Evolutionary conservation across 1,140 invertebrate genomes (phyloP), one percentile per base, ranked within the genome.

Genomic region (Zophobas atratus): DNA sequence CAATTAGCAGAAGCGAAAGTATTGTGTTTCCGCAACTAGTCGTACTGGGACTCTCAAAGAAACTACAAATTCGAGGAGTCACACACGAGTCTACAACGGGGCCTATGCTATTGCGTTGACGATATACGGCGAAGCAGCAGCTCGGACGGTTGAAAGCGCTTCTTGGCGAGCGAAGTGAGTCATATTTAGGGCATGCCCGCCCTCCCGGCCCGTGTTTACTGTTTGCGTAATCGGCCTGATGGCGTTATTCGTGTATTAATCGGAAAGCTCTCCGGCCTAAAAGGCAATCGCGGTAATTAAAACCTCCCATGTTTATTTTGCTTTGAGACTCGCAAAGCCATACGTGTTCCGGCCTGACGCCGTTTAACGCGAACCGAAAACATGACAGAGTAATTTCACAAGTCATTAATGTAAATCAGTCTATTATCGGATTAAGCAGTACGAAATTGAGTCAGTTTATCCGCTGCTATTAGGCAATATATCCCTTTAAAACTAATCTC

Each of bases 381-480:
- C 57, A 67, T 67, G 60, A 67, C 60, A 67, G 60, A 67, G 60
- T 67, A 41, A 67, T 67, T 67, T 67, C 60, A 67, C 60, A 67
- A 67, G 39, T 67, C 60, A 67, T 67, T 67, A 67, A 67, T 67
- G 60, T 67, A 67, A 67, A 67, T 67, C 60, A 67, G 60, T 67
- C 60, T 67, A 67, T 67, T 67, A 67, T 67, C 60, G 60, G 60
- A 67, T 67, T 67, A 67, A 67, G 60, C 33, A 67, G 38, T 67
- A 67, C 60, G 60, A 67, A 67, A 67, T 67, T 67, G 60, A 67
- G 60, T 67, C 60, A 67, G 60, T 67, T 67, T 67, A 67, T 67
- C 60, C 60, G 33, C n/a, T 67, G 60, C 60, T 67, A 67, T 67
- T 67, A 67, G 43, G 60, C 60, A 67, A 67, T 67, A 67, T 67